Evolutionary conservation across 2,888 invertebrate species (phyloP).

Genomic region (Cenopis cana): DNA sequence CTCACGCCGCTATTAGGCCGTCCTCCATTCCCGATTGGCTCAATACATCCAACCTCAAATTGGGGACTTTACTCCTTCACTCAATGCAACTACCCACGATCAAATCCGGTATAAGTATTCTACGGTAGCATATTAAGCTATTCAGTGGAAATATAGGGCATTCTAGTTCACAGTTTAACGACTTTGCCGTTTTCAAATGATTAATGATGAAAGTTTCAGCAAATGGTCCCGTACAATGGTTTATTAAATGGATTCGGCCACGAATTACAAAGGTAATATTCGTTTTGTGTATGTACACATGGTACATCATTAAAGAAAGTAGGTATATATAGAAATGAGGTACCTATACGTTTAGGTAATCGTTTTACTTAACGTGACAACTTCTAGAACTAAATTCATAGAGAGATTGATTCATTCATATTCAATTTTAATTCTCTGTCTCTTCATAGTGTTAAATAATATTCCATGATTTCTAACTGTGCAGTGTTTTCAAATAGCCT

Average conservation of each 20-base stretch:
- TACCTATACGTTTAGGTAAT: no score
- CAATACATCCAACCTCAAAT: constrained; percentile 44
- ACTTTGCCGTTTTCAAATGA: constrained; percentile 36
- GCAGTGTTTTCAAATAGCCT: background rate
- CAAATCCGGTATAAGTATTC: constrained; percentile 12
- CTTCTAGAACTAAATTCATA: background rate
- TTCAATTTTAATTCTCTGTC: no score
- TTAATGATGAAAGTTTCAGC: constrained; percentile 40
- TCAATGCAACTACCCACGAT: constrained; percentile 26
- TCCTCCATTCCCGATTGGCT: constrained; percentile 40
- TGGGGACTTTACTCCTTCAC: constrained; percentile 39
- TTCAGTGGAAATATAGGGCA: constrained; percentile 37
- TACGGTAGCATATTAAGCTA: constrained; percentile 24
- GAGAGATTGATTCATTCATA: no score
- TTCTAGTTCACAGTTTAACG: constrained; percentile 39
- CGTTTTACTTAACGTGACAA: background rate
- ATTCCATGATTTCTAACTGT: background rate
- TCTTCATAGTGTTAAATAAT: background rate
- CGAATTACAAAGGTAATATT: constrained; percentile 3
- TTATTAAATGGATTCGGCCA: constrained; percentile 35
- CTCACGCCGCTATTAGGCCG: constrained; percentile 46
- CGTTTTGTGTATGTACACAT: background rate
- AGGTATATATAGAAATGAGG: no score
- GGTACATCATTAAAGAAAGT: background rate
- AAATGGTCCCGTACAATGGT: constrained; percentile 34